Percentiles rank a stretch among this genome's conserved stretches.
phyloP scores from a whole-genome alignment of 2,888 invertebrate genomes.

The Apotomis capreana region DNA sequence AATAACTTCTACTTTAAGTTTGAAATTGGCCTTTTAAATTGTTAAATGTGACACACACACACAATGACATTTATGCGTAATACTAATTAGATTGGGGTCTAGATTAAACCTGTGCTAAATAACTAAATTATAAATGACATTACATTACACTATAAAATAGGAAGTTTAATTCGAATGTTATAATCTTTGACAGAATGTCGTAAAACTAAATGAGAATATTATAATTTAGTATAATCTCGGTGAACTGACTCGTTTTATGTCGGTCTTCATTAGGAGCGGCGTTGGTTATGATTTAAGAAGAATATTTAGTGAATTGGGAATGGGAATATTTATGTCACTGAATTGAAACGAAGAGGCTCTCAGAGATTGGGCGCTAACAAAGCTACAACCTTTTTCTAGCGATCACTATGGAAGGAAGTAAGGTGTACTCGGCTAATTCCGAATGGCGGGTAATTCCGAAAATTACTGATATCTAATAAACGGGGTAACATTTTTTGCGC shows the following conservation, averaged over 20 bases:
- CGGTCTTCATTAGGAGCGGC: slow-evolving; percentile 18
- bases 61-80: not conserved
- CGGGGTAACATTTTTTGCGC: too few relatives aligned
- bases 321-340: not conserved
- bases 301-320: slow-evolving; percentile 14
- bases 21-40: too few relatives aligned
- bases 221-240: slow-evolving; percentile 27
- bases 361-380: not conserved
- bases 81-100: slow-evolving; percentile 1
- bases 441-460: too few relatives aligned
- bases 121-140: slow-evolving; percentile 4
- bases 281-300: slow-evolving; percentile 7
- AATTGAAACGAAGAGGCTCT: not conserved
- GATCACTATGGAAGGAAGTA: too few relatives aligned
- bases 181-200: slow-evolving; percentile 28
- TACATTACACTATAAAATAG: slow-evolving; percentile 18
- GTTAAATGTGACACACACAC: too few relatives aligned
- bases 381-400: too few relatives aligned
- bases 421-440: too few relatives aligned
- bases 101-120: slow-evolving; percentile 6
- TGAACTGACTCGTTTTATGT: slow-evolving; percentile 26
- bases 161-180: slow-evolving; percentile 18
- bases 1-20: too few relatives aligned
- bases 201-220: slow-evolving; percentile 29
- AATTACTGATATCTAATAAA: too few relatives aligned